Conservation (phyloP, 2,888 invertebrate species). For the Nephrocerus scutellatus region DNA sequence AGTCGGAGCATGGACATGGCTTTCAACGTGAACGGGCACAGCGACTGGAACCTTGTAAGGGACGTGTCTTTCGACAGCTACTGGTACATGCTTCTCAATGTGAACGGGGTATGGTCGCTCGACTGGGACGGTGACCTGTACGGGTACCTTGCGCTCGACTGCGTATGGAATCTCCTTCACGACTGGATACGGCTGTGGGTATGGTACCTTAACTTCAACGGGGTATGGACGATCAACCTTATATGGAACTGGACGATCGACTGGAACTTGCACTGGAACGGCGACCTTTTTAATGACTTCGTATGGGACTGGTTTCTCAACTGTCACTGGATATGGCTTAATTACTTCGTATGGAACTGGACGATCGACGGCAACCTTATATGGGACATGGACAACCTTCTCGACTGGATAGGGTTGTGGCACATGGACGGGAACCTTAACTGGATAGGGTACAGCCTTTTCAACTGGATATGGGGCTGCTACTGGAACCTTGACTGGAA, state of each 20-base stretch:
- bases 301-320: conserved; percentile 53
- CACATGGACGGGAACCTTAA: conserved; percentile 58
- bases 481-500: conserved; percentile 68
- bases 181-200: conserved; percentile 64
- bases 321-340: conserved; percentile 59
- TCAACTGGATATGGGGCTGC: conserved; percentile 76
- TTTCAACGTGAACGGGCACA: conserved; percentile 42
- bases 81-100: conserved; percentile 54
- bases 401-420: conserved; percentile 52
- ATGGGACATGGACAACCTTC: conserved; percentile 61
- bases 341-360: conserved; percentile 57
- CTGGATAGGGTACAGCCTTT: conserved; percentile 66
- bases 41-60: conserved; percentile 55
- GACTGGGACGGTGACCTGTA: conserved; percentile 50
- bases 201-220: conserved; percentile 64
- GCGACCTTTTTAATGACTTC: conserved; percentile 57
- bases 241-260: conserved; percentile 53
- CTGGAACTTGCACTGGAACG: conserved; percentile 54
- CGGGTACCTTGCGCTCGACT: conserved; percentile 60
- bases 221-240: conserved; percentile 62
- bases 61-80: conserved; percentile 59
- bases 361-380: conserved; percentile 60
- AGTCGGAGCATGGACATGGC: conserved; percentile 31
- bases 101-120: conserved; percentile 57
- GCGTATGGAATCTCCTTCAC: conserved; percentile 56